phyloP scores from a whole-genome alignment of 1,140 invertebrate species.

The Bombus huntii region DNA sequence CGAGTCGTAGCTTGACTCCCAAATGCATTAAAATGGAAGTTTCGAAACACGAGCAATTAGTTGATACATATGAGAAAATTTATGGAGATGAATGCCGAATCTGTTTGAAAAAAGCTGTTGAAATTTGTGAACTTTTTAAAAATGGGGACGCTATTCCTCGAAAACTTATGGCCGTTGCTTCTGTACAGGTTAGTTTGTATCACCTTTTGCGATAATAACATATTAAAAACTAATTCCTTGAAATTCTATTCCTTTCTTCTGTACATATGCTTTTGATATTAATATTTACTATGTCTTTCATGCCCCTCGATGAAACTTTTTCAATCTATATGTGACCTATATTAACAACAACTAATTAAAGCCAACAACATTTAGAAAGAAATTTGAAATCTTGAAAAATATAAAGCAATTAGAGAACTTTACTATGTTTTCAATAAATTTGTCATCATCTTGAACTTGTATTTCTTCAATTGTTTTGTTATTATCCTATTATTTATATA shows the following conservation, averaged over 20 bases:
- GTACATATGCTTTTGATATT: background rate
- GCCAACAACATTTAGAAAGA: constrained; percentile 29
- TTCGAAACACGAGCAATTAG: constrained; percentile 17
- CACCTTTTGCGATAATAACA: constrained; percentile 40
- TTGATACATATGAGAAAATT: constrained; percentile 35
- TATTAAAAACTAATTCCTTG: constrained; percentile 39
- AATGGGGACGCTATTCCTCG: constrained; percentile 62
- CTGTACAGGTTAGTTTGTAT: constrained; percentile 75
- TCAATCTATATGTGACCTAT: background rate
- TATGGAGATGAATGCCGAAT: constrained; percentile 68
- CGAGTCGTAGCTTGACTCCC: constrained; percentile 14
- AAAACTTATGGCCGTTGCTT: constrained; percentile 76
- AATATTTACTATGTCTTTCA: background rate
- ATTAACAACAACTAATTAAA: constrained; percentile 37
- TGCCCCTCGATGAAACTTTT: background rate
- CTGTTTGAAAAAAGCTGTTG: constrained; percentile 66
- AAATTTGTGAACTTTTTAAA: constrained; percentile 69
- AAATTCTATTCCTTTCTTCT: constrained; percentile 23
- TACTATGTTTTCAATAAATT: background rate
- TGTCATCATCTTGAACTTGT: background rate
- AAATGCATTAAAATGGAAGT: constrained; percentile 55
- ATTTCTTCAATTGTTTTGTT: constrained; percentile 4
- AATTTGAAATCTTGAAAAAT: constrained; percentile 12
- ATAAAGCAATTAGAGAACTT: background rate
- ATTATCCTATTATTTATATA: background rate